These are phyloP conservation scores for Cataglyphis albicans DNA, from an alignment of 2,888 invertebrate genomes.

Conservation along the genomic window DNA sequence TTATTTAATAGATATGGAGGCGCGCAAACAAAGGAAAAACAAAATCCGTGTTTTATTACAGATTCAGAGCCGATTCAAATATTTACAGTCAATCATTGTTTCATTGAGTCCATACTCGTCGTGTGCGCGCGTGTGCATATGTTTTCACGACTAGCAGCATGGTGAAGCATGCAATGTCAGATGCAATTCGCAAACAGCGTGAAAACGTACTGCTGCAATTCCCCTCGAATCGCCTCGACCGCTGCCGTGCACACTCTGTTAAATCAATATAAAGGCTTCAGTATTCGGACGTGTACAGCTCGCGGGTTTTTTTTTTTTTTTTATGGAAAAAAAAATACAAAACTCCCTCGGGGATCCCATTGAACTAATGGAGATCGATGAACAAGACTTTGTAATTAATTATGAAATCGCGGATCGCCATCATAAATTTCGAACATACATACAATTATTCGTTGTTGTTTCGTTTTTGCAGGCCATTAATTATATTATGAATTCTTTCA, in stretches of 20 bases:
- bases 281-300: constrained; percentile 18
- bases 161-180: constrained; percentile 10
- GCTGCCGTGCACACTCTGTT: constrained; percentile 37
- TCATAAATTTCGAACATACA: not conserved
- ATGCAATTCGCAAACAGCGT: constrained; percentile 49
- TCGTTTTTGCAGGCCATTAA: not conserved
- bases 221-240: constrained; percentile 37
- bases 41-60: not conserved
- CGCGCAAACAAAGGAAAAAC: not conserved
- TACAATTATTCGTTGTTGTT: not conserved
- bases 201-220: constrained; percentile 42
- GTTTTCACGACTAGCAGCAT: constrained; percentile 12
- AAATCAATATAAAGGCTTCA: constrained; percentile 46
- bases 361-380: constrained; percentile 7
- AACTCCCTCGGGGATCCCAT: not conserved
- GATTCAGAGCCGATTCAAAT: constrained; percentile 16
- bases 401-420: not conserved
- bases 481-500: not conserved
- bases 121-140: not conserved
- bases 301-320: constrained; percentile 4
- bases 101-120: constrained; percentile 23
- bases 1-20: not conserved
- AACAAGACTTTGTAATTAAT: constrained; percentile 30
- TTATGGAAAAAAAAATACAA: not conserved
- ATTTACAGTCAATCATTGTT: constrained; percentile 24